Evolutionary conservation across 2,113 vertebrate genomes (phyloP), one percentile per base, ranked within the genome.

Genomic region (Numida meleagris): DNA sequence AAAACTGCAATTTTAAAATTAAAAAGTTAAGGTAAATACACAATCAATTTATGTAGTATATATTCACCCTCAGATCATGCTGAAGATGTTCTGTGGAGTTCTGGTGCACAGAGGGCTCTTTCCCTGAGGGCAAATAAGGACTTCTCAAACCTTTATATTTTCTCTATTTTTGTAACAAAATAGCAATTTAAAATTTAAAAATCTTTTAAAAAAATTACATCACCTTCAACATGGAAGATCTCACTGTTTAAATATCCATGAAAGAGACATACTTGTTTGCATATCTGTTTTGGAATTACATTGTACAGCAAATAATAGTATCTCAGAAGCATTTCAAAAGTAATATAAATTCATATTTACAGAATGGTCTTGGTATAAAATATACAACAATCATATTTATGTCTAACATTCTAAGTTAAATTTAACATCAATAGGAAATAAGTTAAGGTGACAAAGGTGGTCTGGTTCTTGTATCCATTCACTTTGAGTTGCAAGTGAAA

Each of bases 71-170:
- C 98, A 97, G 97, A 97, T 97, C 97, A 96, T 97, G 96, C 98
- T 98, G 97, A 98, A 97, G 97, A 98, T 97, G 98, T 96, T 97
- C 93, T 98, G 97, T 98, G 97, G 97, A 98, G 98, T 97, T 97
- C 97, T 98, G 98, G 97, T 98, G 98, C 98, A 98, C 93, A 98
- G 98, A 98, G 97, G 97, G 97, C 96, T 97, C 98, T 98, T 98
- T 98, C 98, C 98, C 98, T 98, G 98, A 98, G 98, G 98, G 95
- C 97, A 98, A 97, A 97, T 97, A 98, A 97, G 96, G 97, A 98
- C 97, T 97, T 98, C 96, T 98, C 97, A 82, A 98, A 98, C 97
- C 96, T 97, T 97, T 97, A 97, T 97, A 97, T 97, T 96, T 97
- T 97, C 97, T 98, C 98, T 98, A 97, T 98, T 98, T 97, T 98